phyloP scores from a whole-genome alignment of 2,113 vertebrate species.

The Crocuta crocuta region DNA sequence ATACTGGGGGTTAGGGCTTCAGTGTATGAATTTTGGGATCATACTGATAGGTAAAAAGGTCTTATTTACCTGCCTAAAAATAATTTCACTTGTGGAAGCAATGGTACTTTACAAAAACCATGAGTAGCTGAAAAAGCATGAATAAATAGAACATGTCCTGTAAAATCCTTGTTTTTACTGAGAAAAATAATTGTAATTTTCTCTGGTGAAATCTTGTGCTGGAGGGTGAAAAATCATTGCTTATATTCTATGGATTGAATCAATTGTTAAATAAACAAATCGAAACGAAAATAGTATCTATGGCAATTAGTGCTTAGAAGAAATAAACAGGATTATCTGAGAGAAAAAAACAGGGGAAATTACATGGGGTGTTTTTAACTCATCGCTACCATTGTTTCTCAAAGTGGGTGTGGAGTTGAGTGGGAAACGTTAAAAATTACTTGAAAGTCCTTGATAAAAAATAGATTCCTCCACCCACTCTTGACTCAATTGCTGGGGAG shows the following conservation, averaged over 20 bases:
- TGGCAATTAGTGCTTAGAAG: not conserved
- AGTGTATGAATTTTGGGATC: not conserved
- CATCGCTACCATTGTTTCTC: not conserved
- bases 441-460: not conserved
- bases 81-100: not conserved
- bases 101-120: constrained; percentile 15
- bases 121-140: not conserved
- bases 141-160: not conserved
- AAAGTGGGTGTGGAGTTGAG: not conserved
- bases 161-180: constrained; percentile 20
- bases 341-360: not conserved
- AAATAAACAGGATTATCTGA: constrained; percentile 19
- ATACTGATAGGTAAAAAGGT: not conserved
- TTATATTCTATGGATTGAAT: not conserved
- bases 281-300: not conserved
- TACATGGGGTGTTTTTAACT: not conserved
- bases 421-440: not conserved
- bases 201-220: not conserved
- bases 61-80: constrained; percentile 26
- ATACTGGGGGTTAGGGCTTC: not conserved
- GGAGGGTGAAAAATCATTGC: not conserved
- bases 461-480: not conserved
- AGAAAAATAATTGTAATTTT: constrained; percentile 35
- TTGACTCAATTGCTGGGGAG: not conserved
- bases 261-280: not conserved